Conservation (phyloP, 2,888 invertebrate genomes). For the Xestoiulus laeticollis region DNA sequence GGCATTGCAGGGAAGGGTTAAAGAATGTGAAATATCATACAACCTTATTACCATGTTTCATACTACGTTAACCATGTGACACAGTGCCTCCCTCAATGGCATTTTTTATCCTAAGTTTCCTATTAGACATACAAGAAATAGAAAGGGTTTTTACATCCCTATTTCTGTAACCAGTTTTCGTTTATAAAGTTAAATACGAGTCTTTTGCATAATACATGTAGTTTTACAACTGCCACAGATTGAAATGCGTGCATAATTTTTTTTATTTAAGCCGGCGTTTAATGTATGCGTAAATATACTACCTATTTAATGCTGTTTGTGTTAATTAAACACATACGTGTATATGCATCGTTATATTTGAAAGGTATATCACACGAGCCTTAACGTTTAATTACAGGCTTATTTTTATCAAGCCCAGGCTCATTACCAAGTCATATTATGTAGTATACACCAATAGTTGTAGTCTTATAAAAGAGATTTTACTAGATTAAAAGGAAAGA, state of each 20-base stretch:
- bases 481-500: background rate
- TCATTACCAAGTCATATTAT: background rate
- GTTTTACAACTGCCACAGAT: background rate
- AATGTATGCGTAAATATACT: background rate
- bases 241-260: background rate
- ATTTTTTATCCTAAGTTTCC: too few relatives aligned
- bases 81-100: background rate
- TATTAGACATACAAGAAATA: too few relatives aligned
- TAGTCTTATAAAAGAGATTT: background rate
- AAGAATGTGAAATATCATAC: background rate
- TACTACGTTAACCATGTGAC: background rate
- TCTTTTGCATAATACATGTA: background rate
- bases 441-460: background rate
- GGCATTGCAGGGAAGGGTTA: background rate
- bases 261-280: background rate
- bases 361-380: slow-evolving; percentile 35
- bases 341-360: slow-evolving; percentile 15
- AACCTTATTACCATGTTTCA: background rate
- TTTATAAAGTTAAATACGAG: background rate
- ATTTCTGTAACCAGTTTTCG: background rate
- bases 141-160: too few relatives aligned
- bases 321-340: background rate
- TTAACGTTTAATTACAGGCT: slow-evolving; percentile 2
- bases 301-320: background rate
- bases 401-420: slow-evolving; percentile 19